Evolutionary conservation across 2,113 vertebrate genomes (phyloP).

Genomic region (Nibea albiflora): DNA sequence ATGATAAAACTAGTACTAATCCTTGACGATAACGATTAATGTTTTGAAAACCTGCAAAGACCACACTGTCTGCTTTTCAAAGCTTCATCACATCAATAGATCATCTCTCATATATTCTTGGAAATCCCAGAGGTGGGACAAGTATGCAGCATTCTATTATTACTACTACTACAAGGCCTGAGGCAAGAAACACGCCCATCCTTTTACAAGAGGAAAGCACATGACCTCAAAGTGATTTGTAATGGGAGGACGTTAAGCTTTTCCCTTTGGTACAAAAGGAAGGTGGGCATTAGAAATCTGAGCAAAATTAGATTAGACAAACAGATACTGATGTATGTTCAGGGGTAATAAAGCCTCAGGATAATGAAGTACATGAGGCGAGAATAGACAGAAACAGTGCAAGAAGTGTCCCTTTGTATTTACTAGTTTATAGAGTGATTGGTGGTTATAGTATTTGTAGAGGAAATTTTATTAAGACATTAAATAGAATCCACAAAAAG

Average conservation of each 20-base stretch:
- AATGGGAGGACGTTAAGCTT: constrained; percentile 41
- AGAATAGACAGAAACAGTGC: neutral
- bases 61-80: constrained; percentile 74
- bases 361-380: neutral
- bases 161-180: constrained; percentile 61
- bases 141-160: constrained; percentile 66
- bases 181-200: constrained; percentile 67
- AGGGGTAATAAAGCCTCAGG: neutral
- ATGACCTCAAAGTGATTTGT: constrained; percentile 70
- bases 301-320: constrained; percentile 34
- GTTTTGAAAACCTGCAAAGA: constrained; percentile 53
- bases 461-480: neutral
- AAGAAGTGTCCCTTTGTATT: neutral
- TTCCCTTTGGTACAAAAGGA: constrained; percentile 63
- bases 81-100: constrained; percentile 70
- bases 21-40: constrained; percentile 12
- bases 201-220: constrained; percentile 78
- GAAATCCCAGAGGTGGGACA: constrained; percentile 78
- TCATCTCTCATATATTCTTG: constrained; percentile 62
- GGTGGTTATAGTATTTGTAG: neutral
- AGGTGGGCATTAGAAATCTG: constrained; percentile 38
- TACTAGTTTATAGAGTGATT: neutral
- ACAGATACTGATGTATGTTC: constrained; percentile 8
- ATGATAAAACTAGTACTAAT: constrained; percentile 19
- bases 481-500: neutral